Evolutionary conservation across 2,888 invertebrate species (phyloP).

Genomic region (Ctenicera cuprea): DNA sequence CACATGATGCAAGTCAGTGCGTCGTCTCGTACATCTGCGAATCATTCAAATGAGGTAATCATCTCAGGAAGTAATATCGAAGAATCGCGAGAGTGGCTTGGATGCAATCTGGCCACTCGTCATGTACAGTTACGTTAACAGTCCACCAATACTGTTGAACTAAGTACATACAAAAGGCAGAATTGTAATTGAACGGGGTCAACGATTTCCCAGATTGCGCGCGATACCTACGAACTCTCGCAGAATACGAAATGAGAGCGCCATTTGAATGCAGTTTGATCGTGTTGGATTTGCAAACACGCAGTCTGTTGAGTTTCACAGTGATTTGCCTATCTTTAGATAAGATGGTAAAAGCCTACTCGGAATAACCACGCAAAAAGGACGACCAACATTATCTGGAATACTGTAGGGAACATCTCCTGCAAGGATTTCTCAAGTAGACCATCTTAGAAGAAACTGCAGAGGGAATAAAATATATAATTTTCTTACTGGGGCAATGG

Average conservation of each 20-base stretch:
- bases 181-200: conserved; percentile 59
- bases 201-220: conserved; percentile 60
- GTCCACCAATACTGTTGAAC: conserved; percentile 56
- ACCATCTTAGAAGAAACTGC: no score
- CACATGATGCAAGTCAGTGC: conserved; percentile 40
- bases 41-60: conserved; percentile 52
- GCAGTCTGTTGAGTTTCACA: conserved; percentile 47
- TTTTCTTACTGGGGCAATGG: no score
- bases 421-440: neutral
- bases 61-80: conserved; percentile 52
- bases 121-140: conserved; percentile 57
- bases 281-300: conserved; percentile 53
- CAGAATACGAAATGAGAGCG: conserved; percentile 53
- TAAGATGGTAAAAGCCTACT: conserved; percentile 43
- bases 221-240: conserved; percentile 54
- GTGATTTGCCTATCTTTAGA: conserved; percentile 49
- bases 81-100: conserved; percentile 50
- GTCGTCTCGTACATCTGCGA: conserved; percentile 36
- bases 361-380: conserved; percentile 39
- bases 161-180: conserved; percentile 54
- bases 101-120: conserved; percentile 55
- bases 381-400: conserved; percentile 17
- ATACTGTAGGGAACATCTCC: conserved; percentile 17
- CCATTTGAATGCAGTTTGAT: conserved; percentile 54
- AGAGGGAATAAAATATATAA: no score